Base-by-base conservation (phyloP, 2,113 vertebrate genomes). In the Anthoscopus minutus region DNA sequence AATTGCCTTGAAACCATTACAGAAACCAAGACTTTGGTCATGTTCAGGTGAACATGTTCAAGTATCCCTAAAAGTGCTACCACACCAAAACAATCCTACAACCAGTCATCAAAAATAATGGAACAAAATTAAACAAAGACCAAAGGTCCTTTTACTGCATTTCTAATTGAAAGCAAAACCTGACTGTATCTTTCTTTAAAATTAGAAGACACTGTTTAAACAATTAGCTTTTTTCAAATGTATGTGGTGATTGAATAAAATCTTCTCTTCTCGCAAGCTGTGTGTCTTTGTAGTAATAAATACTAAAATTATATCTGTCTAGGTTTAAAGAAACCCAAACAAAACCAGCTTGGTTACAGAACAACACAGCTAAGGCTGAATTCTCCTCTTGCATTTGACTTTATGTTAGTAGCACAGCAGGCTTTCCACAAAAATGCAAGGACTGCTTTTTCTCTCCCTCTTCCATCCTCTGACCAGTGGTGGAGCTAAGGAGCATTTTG, bases 201-300 rank as follows among this genome's bases (percentile, higher is more conserved):
- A 54, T 33, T 53, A 2, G 5, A 79, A 61, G 48, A 30, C 16
- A 33, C 3, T 35, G 33, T 71, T 89, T 69, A 78, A 71, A 69
- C 28, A 64, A 13, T 25, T 30, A 37, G 30, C 40, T 86, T 61
- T 73, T 73, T 37, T 62, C 44, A 65, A 23, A 20, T 57, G 48
- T 57, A n/a, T 45, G 25, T 44, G 23, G 35, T 69, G 40, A 64
- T 85, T 76, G 66, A 96, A 92, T 89, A 94, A 94, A 96, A 70
- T n/a, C 7, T 9, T 42, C 38, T 73, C 45, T 85, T 31, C 35
- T 78, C 48, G 44, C 21, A 47, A 60, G 27, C 20, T 67, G 42
- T 3, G 2, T 54, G 89, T 74, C 80, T 81, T 54, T 60, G 62
- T 73, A 33, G 40, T 45, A 61, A 42, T 35, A 87, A 89, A 72